Evolutionary conservation across 2,888 invertebrate species (phyloP).

Genomic region (Cataglyphis albicans): DNA sequence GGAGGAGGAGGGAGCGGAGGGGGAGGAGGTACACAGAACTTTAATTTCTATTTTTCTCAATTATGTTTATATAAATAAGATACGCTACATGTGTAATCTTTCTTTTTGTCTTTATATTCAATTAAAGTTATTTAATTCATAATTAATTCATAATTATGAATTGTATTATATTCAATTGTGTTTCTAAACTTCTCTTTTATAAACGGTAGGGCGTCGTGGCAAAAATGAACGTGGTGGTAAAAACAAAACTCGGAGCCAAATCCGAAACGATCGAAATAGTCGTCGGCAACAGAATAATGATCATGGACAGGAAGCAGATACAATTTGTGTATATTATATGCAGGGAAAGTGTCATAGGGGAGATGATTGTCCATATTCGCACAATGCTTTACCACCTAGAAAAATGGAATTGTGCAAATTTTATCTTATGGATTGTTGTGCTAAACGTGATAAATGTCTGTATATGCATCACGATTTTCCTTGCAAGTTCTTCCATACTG

Average conservation of each 20-base stretch:
- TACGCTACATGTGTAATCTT: neutral
- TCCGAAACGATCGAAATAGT: conserved; percentile 84
- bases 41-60: neutral
- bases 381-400: conserved; percentile 92
- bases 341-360: conserved; percentile 95
- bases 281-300: conserved; percentile 87
- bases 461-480: conserved; percentile 99
- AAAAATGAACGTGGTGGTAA: conserved; percentile 85
- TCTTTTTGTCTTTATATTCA: neutral
- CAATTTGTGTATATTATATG: conserved; percentile 94
- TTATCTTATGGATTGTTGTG: conserved; percentile 97
- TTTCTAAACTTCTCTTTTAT: neutral
- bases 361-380: conserved; percentile 94
- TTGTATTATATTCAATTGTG: neutral
- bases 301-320: conserved; percentile 89
- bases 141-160: neutral
- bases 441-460: conserved; percentile 97
- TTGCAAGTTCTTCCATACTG: conserved; percentile 98
- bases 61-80: neutral
- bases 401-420: conserved; percentile 98
- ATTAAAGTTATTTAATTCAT: neutral
- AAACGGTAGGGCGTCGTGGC: conserved; percentile 86
- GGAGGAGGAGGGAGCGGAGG: conserved; percentile 3
- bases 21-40: conserved; percentile 8
- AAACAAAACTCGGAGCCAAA: conserved; percentile 85